A percentile compares a stretch with the other conserved stretches of the same genome.
Evolutionary conservation across 2,113 vertebrate species (phyloP).

Genomic region (Geococcyx californianus): DNA sequence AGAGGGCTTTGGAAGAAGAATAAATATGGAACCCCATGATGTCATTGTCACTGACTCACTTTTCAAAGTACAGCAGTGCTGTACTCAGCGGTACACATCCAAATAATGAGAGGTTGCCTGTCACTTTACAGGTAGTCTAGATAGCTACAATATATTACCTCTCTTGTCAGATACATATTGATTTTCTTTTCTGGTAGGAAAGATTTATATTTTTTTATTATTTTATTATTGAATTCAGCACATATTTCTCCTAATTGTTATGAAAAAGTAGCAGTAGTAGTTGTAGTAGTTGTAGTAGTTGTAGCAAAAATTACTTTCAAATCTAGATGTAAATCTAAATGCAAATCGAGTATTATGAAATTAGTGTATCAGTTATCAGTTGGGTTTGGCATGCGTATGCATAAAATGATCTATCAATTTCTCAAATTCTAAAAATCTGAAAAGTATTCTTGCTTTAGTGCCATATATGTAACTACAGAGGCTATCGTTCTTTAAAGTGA

Average conservation of each 20-base stretch:
- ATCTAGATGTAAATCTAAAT: not conserved
- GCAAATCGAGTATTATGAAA: not conserved
- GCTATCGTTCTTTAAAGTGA: not conserved
- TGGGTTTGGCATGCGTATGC: not conserved
- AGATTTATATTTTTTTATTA: not conserved
- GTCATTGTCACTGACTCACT: not conserved
- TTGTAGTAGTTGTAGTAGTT: not conserved
- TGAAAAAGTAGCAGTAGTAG: not conserved
- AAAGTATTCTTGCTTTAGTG: not conserved
- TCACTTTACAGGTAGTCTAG: not conserved
- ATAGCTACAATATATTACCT: not conserved
- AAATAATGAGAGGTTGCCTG: not conserved
- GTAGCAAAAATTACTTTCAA: not conserved
- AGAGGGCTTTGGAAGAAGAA: not conserved
- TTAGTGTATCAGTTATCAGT: not conserved
- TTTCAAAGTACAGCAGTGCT: not conserved
- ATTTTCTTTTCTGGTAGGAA: not conserved
- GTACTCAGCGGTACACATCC: not conserved
- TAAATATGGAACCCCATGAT: not conserved
- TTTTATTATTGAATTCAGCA: not conserved
- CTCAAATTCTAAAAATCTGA: not conserved
- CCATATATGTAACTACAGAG: not conserved
- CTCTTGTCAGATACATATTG: not conserved
- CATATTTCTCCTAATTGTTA: not conserved
- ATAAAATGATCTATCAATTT: not conserved